A percentile compares a stretch with the other conserved stretches of the same genome.
phyloP scores from a whole-genome alignment of 30 jellyfish, hydroid and myxozoan species.

The Mastigias papua region DNA sequence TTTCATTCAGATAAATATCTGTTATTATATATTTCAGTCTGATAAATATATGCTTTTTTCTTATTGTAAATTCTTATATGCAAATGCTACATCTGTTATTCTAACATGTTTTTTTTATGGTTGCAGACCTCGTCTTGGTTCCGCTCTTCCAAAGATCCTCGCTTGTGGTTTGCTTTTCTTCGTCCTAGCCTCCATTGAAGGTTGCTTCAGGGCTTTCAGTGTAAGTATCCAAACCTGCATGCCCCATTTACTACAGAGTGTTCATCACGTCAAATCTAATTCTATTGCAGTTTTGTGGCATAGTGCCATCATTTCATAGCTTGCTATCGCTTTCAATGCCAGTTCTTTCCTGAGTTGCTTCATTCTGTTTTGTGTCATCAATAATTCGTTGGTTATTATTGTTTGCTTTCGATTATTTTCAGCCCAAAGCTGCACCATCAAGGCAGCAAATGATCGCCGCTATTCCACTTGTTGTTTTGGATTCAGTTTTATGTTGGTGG shows the following conservation, averaged over 20 bases:
- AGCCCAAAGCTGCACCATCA: conserved; percentile 90
- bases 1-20: too few species aligned
- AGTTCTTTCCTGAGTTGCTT: neutral
- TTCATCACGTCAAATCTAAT: too few species aligned
- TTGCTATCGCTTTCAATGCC: too few species aligned
- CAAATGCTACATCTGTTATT: too few species aligned
- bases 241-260: neutral
- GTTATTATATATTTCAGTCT: neutral
- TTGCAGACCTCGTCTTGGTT: conserved; percentile 93
- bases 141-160: conserved; percentile 85
- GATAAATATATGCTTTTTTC: neutral
- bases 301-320: too few species aligned
- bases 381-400: too few species aligned
- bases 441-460: conserved; percentile 87
- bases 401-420: neutral
- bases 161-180: conserved; percentile 85
- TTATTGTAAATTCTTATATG: neutral
- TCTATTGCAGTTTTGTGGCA: too few species aligned
- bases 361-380: too few species aligned
- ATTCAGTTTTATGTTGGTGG: conserved; percentile 93
- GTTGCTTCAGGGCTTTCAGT: conserved; percentile 89
- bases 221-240: conserved; percentile 38
- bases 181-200: conserved; percentile 86
- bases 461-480: conserved; percentile 82
- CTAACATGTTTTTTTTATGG: neutral